A percentile compares a stretch with the other conserved stretches of the same genome.
Evolutionary conservation across 2,113 vertebrate species (phyloP).

Genomic region (Nematolebias whitei): DNA sequence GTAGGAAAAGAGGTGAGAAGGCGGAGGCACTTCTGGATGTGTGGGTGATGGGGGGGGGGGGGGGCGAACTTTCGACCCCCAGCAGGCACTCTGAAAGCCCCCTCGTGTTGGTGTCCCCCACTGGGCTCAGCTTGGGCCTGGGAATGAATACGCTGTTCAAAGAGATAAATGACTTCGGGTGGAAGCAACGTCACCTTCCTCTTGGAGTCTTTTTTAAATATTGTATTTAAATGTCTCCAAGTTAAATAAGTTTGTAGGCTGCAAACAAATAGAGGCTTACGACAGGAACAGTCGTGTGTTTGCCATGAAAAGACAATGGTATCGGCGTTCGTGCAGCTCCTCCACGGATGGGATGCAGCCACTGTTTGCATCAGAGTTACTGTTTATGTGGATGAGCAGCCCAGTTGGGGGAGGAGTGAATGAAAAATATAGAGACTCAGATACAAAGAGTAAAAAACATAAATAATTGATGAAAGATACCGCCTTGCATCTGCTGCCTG

Average conservation of each 20-base stretch:
- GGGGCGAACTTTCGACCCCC: constrained; percentile 55
- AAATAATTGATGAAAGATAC: constrained; percentile 74
- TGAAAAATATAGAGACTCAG: constrained; percentile 51
- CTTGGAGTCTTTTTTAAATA: background rate
- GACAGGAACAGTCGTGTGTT: constrained; percentile 17
- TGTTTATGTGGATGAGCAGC: constrained; percentile 28
- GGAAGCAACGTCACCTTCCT: constrained; percentile 19
- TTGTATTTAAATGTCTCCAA: background rate
- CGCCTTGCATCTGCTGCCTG: constrained; percentile 69
- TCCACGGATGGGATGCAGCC: constrained; percentile 34
- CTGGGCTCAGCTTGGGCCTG: constrained; percentile 20
- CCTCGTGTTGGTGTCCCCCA: constrained; percentile 22
- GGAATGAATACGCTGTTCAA: constrained; percentile 40
- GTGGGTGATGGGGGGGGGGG: constrained; percentile 15
- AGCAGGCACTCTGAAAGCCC: constrained; percentile 35
- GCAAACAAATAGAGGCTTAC: constrained; percentile 15
- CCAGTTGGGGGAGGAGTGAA: constrained; percentile 19
- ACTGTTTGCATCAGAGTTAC: constrained; percentile 12
- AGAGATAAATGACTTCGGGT: constrained; percentile 64
- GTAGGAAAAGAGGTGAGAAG: constrained; percentile 1
- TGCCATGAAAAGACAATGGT: constrained; percentile 32
- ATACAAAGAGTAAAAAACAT: constrained; percentile 60
- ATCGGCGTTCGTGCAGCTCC: constrained; percentile 36
- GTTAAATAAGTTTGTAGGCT: constrained; percentile 5
- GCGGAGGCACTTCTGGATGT: constrained; percentile 20